Conservation (phyloP, 2,797 vertebrate genomes). For the Coracias cyanogaster region DNA sequence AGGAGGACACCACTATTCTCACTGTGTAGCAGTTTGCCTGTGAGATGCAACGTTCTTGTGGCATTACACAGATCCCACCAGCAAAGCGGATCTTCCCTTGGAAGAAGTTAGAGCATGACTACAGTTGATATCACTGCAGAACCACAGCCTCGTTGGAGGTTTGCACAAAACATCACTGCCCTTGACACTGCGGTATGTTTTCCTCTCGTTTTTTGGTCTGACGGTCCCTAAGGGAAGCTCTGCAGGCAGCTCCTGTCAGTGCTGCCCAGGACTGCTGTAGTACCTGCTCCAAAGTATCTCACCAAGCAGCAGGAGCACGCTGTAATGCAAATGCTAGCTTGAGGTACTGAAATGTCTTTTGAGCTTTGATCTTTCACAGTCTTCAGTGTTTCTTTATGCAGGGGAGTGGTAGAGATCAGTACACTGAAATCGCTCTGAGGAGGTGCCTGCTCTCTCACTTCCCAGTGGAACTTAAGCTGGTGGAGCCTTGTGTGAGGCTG, state of each 20-base stretch:
- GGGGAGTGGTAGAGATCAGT: neutral
- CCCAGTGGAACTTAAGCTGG: rapidly evolving
- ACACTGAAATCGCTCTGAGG: rapidly evolving
- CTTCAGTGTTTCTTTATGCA: rapidly evolving
- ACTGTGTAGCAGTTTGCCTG: neutral
- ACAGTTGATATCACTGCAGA: rapidly evolving
- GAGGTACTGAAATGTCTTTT: rapidly evolving
- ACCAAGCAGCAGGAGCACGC: rapidly evolving
- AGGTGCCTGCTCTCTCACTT: rapidly evolving
- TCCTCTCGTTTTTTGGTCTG: rapidly evolving
- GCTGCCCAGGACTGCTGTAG: neutral
- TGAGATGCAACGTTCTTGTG: neutral
- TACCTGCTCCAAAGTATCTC: neutral
- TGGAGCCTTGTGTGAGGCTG: neutral
- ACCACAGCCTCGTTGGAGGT: neutral
- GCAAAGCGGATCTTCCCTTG: rapidly evolving
- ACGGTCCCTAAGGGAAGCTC: neutral
- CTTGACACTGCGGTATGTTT: neutral
- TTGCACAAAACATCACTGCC: neutral
- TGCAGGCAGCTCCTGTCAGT: neutral
- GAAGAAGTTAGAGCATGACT: neutral
- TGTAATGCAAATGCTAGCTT: neutral
- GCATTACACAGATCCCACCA: rapidly evolving
- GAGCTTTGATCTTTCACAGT: neutral
- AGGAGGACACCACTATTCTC: rapidly evolving